Conservation (phyloP, 64 coral and sea anemone genomes). For the Dendrophyllia cribrosa region DNA sequence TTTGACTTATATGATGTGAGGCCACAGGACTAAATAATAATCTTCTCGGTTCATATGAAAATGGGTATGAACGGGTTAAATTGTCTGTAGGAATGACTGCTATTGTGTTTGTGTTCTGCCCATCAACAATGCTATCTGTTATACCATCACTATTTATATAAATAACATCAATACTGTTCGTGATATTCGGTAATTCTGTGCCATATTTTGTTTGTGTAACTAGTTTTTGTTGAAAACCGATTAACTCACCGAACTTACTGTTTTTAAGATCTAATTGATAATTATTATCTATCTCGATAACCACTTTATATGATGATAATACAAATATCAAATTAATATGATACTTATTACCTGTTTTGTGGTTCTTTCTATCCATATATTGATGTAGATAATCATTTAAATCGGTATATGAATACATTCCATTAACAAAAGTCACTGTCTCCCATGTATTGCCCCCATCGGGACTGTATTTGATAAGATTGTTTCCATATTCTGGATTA, state of each 20-base stretch:
- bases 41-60: slow-evolving; percentile 19
- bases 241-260: slow-evolving; percentile 8
- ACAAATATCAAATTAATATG: slow-evolving; percentile 42
- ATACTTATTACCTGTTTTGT: background rate
- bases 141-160: slow-evolving; percentile 1
- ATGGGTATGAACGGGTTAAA: background rate
- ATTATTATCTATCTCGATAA: background rate
- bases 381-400: slow-evolving; percentile 13
- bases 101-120: slow-evolving; percentile 15
- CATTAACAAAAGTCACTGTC: background rate
- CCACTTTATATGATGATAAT: slow-evolving; percentile 31
- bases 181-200: slow-evolving; percentile 28
- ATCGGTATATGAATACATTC: slow-evolving; percentile 38
- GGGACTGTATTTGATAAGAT: background rate
- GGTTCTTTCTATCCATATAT: background rate
- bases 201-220: background rate
- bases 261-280: slow-evolving; percentile 10
- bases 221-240: slow-evolving; percentile 35
- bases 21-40: background rate
- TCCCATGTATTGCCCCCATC: slow-evolving; percentile 1
- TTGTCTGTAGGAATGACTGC: slow-evolving; percentile 32
- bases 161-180: slow-evolving; percentile 47
- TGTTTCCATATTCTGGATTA: background rate
- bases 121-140: slow-evolving; percentile 16
- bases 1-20: background rate